Base-by-base conservation (phyloP, 2,888 invertebrate genomes). In the Orthosia gracilis region DNA sequence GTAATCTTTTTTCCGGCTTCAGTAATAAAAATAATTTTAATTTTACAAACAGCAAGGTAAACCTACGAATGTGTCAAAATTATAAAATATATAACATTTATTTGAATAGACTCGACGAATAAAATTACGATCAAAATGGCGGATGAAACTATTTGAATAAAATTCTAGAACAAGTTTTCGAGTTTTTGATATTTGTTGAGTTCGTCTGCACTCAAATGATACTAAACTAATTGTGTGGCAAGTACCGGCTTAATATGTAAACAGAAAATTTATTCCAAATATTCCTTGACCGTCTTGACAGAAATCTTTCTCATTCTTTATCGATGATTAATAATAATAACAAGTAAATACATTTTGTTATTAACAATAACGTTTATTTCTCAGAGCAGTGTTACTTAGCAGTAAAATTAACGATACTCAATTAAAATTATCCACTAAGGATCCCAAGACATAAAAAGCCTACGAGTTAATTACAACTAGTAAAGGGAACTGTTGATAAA, bases 71-170 rank as follows among this genome's bases (percentile, higher is more conserved):
- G 18, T 55, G 18, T 55, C 23, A 55, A 58, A 54, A 58, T 31
- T 21, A 18, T 50, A 23, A 74, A 64, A 23, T 64, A 52, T 55
- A 55, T 52, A n/a, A 9, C 23, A 57, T 55, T 64, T 23, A 75
- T 80, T 64, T 52, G 63, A 58, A 40, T 63, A 64, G n/a, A 47
- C 23, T 57, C 49, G 13, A 64, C 55, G 64, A 69, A 69, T 69
- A 65, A 80, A 64, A 55, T 75, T 61, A 68, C 58, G 17, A 80
- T 55, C 45, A 65, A 81, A 69, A 65, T 81, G 57, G 76, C 69
- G 62, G 52, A 66, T 69, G 49, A n/a, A n/a, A 26, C 57, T 26
- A 40, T 31, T 45, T 61, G 18, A 59, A 23, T 66, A 31, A 26
- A 66, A 52, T 52, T 50, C 45, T 57, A 57, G 17, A 66, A 63